A percentile compares a stretch with the other conserved stretches of the same genome.
These are phyloP conservation scores for Gallinago jamesoni DNA, from an alignment of 2,113 vertebrate species.

Conservation along the genomic window DNA sequence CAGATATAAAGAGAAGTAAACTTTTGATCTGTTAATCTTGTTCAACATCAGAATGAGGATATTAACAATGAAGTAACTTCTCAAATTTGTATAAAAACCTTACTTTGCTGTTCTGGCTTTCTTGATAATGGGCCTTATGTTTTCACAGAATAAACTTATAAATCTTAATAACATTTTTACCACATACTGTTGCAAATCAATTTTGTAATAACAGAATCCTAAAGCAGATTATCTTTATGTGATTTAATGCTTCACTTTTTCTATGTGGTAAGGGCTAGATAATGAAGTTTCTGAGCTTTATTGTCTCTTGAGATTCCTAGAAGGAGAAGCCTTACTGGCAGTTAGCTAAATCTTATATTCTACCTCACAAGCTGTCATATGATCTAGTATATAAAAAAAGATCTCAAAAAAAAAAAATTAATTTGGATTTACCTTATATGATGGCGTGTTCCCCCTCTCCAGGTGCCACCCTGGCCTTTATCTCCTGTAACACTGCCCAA, in stretches of 20 bases:
- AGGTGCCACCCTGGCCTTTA: no score
- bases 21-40: neutral
- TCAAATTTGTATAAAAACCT: neutral
- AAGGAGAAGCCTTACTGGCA: neutral
- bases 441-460: no score
- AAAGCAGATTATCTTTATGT: neutral
- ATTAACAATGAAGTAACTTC: neutral
- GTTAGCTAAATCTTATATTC: neutral
- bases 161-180: neutral
- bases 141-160: neutral
- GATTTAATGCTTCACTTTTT: neutral
- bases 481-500: no score
- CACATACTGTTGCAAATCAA: neutral
- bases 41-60: neutral
- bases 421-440: neutral
- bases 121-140: neutral
- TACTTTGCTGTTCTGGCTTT: neutral
- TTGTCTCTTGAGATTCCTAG: neutral
- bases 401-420: fast-evolving
- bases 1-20: neutral
- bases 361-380: neutral
- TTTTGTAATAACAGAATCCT: neutral
- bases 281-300: neutral
- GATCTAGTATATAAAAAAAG: neutral
- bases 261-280: neutral